These are phyloP conservation scores for Paratrypauchen microcephalus DNA, from an alignment of 2,797 vertebrate species.

Conservation along the genomic window DNA sequence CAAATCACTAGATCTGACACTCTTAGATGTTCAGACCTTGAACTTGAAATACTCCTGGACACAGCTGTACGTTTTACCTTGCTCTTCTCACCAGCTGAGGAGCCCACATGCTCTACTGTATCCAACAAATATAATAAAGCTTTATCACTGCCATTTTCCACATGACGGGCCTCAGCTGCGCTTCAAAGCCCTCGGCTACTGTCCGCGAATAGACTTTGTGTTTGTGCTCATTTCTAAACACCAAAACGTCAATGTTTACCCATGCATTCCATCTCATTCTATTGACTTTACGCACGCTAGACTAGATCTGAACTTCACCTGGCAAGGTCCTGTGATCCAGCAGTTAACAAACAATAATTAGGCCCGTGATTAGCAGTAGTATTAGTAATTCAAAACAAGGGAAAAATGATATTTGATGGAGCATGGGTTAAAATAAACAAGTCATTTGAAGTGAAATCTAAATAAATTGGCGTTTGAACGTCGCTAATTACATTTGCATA, in stretches of 20 bases:
- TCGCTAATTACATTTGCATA: conserved; percentile 7
- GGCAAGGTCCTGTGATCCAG: background rate
- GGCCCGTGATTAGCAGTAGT: background rate
- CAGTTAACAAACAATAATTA: conserved; percentile 9
- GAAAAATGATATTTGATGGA: background rate
- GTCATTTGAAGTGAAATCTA: conserved; percentile 7
- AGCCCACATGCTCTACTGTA: conserved; percentile 23
- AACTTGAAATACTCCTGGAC: too few species aligned
- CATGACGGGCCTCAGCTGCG: conserved; percentile 53
- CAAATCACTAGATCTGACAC: too few species aligned
- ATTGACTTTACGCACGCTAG: conserved; percentile 1
- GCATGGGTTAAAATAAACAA: background rate
- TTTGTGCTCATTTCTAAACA: conserved; percentile 30
- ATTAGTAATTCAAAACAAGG: background rate
- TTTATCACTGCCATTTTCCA: conserved; percentile 58
- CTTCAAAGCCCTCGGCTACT: conserved; percentile 53
- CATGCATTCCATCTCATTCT: conserved; percentile 18
- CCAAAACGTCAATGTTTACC: conserved; percentile 32
- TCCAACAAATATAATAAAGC: conserved; percentile 49
- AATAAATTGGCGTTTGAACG: background rate
- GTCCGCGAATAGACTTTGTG: conserved; percentile 59
- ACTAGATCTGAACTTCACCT: conserved; percentile 12
- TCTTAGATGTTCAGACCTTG: too few species aligned
- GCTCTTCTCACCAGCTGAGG: conserved; percentile 26
- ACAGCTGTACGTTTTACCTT: too few species aligned